Base-by-base conservation (phyloP, 1,140 invertebrate genomes). In the Pissodes strobi region DNA sequence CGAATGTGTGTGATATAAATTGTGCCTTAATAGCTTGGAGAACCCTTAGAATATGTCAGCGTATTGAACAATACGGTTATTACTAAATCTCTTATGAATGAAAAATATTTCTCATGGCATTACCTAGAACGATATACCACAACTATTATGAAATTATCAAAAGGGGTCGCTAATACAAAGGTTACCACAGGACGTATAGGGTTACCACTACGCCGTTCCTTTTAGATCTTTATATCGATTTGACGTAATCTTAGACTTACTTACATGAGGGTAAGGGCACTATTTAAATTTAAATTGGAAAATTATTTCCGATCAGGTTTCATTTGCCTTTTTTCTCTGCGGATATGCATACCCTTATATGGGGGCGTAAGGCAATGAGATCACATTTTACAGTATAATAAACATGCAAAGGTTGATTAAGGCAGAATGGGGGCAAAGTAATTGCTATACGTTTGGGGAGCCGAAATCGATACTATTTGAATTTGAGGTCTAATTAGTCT, bases 231-330 rank as follows among this genome's bases (percentile, higher is more conserved):
- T 10, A 61, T 25, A 1, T 23, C 43, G 18, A 49, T 59, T 27
- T 21, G 18, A 52, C 19, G 56, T 60, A 66, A 66, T 66, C 64
- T 52, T 53, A 60, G 64, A 60, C 52, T 15, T 41, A 41, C n/a
- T n/a, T n/a, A n/a, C 52, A 64, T 63, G 49, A 34, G 56, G 56
- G 56, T 37, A 63, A 63, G 41, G 62, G 45, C 45, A 57, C 53
- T 18, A 61, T 61, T 61, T 61, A 64, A 52, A 66, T 66, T 66
- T 46, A 53, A 59, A 66, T 66, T 60, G 64, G 56, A 37, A 55
- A 66, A 66, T 60, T 59, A 66, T 66, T 66, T 55, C 15, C 46
- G 55, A 58, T 66, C 64, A 48, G 38, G 48, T 66, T 66, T 53
- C 64, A 25, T 52, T 37, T 15, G 27, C 48, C 46, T 64, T 64